Evolutionary conservation across 2,797 vertebrate species (phyloP), one percentile per base, ranked within the genome.

Genomic region (Microctenopoma steveboyesi): DNA sequence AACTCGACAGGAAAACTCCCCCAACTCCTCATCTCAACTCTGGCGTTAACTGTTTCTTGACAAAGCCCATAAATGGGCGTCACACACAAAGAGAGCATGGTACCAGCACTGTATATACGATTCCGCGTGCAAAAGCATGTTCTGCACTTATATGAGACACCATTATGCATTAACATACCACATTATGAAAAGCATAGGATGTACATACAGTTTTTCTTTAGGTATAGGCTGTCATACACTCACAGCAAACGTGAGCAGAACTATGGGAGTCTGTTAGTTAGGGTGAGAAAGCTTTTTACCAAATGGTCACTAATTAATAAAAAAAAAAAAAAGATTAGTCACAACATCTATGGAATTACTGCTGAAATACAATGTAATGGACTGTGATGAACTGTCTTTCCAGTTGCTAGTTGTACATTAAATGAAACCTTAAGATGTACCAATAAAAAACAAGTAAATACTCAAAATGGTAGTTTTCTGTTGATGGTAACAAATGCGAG

Each of bases 101-200:
- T 62, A 86, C 89, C 90, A 91, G 88, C 89, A 85, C 76, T 90
- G 89, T 92, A 91, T 54, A 87, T 91, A 89, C 51, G 59, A 35
- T 42, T 42, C 69, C 77, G 79, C 48, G 72, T 70, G 25, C 76
- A 46, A 83, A 69, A 84, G 92, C 92, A 93, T 92, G 91, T 88
- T 51, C 76, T 87, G 85, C 87, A 89, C 78, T 77, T 57, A 49
- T 50, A 61, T 51, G 43, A 86, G 56, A 68, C 77, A 52, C 18
- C 85, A 77, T 90, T 86, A 90, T 88, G 87, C 90, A 89, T 89
- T 65, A 66, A 84, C 78, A 88, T 89, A 84, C 86, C 86, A 86
- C 78, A 71, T 48, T 69, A 78, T 88, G 42, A 37, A 68, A 68
- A 74, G 69, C 81, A 81, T 68, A 69, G 28, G 69, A 60, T 73